Conservation (phyloP, 2,797 vertebrate species). For the Poeciliopsis paucimaculata region DNA sequence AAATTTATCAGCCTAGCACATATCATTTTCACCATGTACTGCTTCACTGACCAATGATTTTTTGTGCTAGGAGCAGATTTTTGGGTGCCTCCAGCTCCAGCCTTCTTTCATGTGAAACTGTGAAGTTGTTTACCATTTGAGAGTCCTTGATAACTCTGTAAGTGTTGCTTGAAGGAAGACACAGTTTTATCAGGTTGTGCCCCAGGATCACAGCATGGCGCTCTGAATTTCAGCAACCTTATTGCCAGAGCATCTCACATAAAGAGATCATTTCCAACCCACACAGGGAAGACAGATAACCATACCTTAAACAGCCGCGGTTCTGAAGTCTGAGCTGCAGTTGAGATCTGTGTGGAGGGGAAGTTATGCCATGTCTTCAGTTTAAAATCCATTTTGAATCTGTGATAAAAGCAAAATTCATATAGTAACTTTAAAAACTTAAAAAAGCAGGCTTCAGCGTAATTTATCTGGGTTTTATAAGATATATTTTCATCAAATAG, state of each 20-base stretch:
- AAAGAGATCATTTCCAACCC: constrained; percentile 61
- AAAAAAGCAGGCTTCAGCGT: not conserved
- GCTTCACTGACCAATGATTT: constrained; percentile 16
- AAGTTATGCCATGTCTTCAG: constrained; percentile 6
- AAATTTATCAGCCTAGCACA: constrained; percentile 36
- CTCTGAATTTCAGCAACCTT: constrained; percentile 57
- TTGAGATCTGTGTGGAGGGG: constrained; percentile 23
- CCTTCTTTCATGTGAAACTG: constrained; percentile 30
- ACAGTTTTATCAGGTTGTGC: constrained; percentile 60
- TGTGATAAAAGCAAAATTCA: not conserved
- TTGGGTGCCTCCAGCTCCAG: not conserved
- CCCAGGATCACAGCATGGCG: constrained; percentile 57
- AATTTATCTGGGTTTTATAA: not conserved
- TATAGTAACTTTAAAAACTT: not conserved
- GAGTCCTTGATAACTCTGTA: constrained; percentile 39
- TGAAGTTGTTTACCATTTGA: constrained; percentile 63
- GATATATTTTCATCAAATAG: not conserved
- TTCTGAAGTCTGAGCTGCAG: constrained; percentile 30
- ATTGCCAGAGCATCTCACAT: constrained; percentile 54
- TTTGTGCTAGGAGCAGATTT: constrained; percentile 17
- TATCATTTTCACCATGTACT: constrained; percentile 14
- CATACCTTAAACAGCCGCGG: constrained; percentile 46
- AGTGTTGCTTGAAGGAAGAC: constrained; percentile 57
- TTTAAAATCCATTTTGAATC: constrained; percentile 11
- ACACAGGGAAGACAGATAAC: constrained; percentile 38